These are phyloP conservation scores for Channa argus DNA, from an alignment of 2,113 vertebrate genomes.

Conservation along the genomic window DNA sequence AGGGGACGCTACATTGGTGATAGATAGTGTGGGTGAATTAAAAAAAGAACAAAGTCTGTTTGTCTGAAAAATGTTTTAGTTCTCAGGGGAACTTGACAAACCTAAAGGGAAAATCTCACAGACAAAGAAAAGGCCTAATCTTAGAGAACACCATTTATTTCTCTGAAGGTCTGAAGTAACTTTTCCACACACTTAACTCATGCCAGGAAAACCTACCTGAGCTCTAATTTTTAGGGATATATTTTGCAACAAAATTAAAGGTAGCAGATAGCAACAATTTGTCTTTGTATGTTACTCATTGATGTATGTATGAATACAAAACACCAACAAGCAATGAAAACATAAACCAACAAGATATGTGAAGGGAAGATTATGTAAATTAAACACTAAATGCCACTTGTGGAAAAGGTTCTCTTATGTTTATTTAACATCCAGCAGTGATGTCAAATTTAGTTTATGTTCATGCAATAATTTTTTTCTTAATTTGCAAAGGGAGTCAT, in stretches of 20 bases:
- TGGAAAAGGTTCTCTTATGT: not conserved
- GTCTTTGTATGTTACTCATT: too few relatives aligned
- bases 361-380: not conserved
- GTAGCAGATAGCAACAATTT: not conserved
- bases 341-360: not conserved
- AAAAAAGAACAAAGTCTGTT: conserved; percentile 59
- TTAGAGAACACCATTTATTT: not conserved
- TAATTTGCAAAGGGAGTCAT: not conserved
- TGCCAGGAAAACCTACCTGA: not conserved
- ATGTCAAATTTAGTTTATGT: not conserved
- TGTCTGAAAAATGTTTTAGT: conserved; percentile 55
- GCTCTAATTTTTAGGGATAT: not conserved
- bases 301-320: too few relatives aligned
- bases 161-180: not conserved
- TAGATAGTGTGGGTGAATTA: conserved; percentile 55
- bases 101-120: conserved; percentile 29
- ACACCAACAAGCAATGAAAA: too few relatives aligned
- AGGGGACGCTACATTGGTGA: conserved; percentile 58
- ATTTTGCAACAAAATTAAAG: not conserved
- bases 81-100: conserved; percentile 37
- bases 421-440: conserved; percentile 23
- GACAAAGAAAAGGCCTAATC: not conserved
- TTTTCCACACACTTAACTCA: not conserved
- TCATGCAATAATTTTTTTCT: conserved; percentile 7
- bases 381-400: not conserved